A percentile compares a stretch with the other conserved stretches of the same genome.
These are phyloP conservation scores for Lysandra coridon DNA, from an alignment of 2,888 invertebrate species.

Conservation along the genomic window DNA sequence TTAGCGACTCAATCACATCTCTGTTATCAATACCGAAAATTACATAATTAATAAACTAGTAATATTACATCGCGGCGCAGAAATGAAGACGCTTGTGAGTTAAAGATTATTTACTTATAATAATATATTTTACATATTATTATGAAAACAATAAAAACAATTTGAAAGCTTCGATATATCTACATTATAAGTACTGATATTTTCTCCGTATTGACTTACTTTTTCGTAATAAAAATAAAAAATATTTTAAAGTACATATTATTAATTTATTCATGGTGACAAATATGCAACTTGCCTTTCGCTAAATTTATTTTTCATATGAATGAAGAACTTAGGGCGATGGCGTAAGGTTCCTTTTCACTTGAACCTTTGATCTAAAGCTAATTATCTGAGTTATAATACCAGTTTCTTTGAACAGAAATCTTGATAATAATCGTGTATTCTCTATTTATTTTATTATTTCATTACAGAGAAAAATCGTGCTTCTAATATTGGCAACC, in stretches of 20 bases:
- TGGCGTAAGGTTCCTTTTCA: neutral
- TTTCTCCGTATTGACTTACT: no score
- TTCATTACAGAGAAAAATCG: neutral
- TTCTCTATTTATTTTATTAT: neutral
- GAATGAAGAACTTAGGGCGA: neutral
- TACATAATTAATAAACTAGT: conserved; percentile 16
- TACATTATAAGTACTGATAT: neutral
- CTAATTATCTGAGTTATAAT: no score
- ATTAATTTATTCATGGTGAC: neutral
- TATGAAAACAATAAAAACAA: neutral
- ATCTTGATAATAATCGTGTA: no score
- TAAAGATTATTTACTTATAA: neutral
- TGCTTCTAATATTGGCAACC: neutral
- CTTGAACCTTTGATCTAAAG: neutral
- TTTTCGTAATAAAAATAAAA: neutral
- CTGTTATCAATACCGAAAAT: conserved; percentile 8
- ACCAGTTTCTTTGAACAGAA: no score
- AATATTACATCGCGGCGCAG: conserved; percentile 23
- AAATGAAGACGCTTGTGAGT: conserved; percentile 28
- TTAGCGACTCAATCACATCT: neutral
- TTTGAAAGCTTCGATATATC: neutral
- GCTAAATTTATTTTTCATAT: neutral
- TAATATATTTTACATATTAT: conserved; percentile 39
- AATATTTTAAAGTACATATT: neutral
- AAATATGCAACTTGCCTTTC: neutral